Evolutionary conservation across 2,888 invertebrate species (phyloP), one percentile per base, ranked within the genome.

Genomic region (Andrena haemorrhoa): DNA sequence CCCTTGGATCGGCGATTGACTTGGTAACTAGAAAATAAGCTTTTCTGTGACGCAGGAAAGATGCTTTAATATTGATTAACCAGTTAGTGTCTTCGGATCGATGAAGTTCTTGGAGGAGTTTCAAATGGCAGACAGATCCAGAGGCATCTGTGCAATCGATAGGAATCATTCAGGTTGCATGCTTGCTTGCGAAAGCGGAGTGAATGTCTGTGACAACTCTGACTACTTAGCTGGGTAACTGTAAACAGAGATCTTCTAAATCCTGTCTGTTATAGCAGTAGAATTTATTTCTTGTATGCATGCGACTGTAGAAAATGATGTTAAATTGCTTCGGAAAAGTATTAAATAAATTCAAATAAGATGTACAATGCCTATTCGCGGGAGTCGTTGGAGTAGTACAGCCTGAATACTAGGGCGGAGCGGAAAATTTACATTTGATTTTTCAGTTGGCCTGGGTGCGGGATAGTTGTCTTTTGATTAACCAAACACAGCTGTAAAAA

Each of bases 81-180:
- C 51, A 20, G n/a, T n/a, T 7, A 20, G 51, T n/a, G 51, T n/a
- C 8, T 20, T 8, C 8, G 20, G 2, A 53, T 53, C 6, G 20
- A 10, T 20, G 51, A 8, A 53, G 51, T n/a, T 20, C 20, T 53
- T 20, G 51, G 6, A 51, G n/a, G 51, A 53, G 51, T 20, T 53
- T 53, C 20, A 20, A 20, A 20, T 20, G 20, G 6, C 7, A 53
- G 20, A 53, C 51, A 20, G 8, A 20, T 20, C 0, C 51, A 53
- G 20, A 53, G 20, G 20, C 51, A 20, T 53, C 51, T 20, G 20
- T 53, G 51, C 51, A 20, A 20, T 53, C 20, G 20, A 53, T 53
- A 53, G 51, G 20, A 53, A 53, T 53, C 51, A 53, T 53, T 20
- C 51, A 53, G n/a, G 51, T 53, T 53, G 51, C 20, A 20, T 20